Conservation (phyloP, 2,113 vertebrate genomes). For the Leptocoma aspasia region DNA sequence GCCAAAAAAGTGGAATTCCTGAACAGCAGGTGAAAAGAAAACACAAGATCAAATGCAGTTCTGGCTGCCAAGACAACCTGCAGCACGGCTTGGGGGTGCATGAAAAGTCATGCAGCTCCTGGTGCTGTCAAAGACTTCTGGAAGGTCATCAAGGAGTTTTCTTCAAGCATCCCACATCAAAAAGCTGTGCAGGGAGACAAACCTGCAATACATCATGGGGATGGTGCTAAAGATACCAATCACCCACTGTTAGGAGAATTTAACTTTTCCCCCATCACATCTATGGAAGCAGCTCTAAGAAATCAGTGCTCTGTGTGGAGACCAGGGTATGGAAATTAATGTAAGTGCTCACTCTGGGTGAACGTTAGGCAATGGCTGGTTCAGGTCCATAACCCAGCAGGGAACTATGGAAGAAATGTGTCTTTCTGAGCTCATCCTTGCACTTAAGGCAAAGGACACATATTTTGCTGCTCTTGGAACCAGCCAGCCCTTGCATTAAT, state of each 20-base stretch:
- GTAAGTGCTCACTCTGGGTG: neutral
- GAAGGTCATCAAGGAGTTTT: neutral
- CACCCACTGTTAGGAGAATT: neutral
- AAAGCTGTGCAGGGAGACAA: neutral
- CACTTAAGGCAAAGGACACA: neutral
- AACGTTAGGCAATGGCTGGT: neutral
- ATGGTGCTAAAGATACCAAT: neutral
- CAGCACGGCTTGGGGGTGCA: neutral
- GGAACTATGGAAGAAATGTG: neutral
- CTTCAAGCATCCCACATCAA: neutral
- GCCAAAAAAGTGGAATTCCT: constrained; percentile 51
- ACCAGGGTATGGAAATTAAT: neutral
- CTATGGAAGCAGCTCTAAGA: neutral
- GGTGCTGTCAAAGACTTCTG: neutral
- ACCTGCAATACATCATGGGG: neutral
- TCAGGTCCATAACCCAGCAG: neutral
- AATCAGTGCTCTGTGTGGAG: neutral
- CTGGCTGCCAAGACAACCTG: constrained; percentile 35
- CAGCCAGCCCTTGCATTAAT: neutral
- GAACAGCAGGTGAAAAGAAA: constrained; percentile 61
- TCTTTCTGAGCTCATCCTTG: neutral
- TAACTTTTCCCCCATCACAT: neutral
- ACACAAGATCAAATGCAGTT: constrained; percentile 22
- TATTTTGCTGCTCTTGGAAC: neutral
- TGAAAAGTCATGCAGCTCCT: neutral